Conservation (phyloP, 2,113 vertebrate species). For the Oreochromis aureus region DNA sequence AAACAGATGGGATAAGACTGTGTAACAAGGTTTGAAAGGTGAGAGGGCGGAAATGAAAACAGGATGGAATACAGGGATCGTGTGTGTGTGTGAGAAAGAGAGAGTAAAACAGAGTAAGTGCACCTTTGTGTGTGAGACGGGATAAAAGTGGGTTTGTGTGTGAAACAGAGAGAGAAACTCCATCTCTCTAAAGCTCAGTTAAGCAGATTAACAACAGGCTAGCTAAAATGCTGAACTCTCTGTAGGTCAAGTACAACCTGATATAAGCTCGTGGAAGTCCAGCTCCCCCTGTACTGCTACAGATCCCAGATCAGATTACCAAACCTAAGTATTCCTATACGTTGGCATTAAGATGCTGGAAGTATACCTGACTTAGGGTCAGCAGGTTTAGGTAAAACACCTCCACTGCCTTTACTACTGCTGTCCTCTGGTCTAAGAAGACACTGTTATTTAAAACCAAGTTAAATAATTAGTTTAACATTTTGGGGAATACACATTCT, state of each 20-base stretch:
- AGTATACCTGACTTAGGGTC: constrained; percentile 10
- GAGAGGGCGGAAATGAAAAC: constrained; percentile 55
- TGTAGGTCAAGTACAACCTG: constrained; percentile 46
- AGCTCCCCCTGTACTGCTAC: neutral
- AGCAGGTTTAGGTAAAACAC: neutral
- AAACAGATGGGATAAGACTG: constrained; percentile 57
- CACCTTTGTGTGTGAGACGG: neutral
- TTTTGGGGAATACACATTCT: neutral
- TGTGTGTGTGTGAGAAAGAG: neutral
- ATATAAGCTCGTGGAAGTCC: constrained; percentile 4
- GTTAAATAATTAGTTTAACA: neutral
- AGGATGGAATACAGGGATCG: neutral
- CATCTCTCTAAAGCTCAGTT: constrained; percentile 50
- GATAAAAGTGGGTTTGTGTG: neutral
- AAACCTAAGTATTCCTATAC: neutral
- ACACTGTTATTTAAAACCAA: neutral
- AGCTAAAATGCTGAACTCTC: constrained; percentile 48
- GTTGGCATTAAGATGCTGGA: neutral
- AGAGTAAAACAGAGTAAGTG: neutral
- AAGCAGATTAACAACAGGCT: constrained; percentile 62
- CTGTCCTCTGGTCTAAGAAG: neutral
- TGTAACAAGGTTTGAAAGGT: constrained; percentile 44
- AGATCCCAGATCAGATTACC: constrained; percentile 47
- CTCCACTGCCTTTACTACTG: neutral
- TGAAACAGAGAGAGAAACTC: constrained; percentile 17